Conservation (phyloP, 37 sponge, comb jelly and placozoan genomes). For the Diacarnus erythraeanus region DNA sequence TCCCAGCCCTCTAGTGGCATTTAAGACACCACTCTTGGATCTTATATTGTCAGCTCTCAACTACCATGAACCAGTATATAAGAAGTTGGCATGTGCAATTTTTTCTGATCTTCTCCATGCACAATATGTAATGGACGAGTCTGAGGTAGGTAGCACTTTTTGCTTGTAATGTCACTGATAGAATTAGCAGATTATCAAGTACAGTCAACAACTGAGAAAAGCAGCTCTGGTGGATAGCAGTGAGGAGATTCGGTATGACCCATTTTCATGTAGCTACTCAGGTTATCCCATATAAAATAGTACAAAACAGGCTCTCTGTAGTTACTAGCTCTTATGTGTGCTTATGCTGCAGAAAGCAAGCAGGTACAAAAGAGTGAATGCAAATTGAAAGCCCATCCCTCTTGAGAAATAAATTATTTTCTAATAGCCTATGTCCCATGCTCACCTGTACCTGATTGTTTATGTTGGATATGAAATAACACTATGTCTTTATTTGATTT, state of each 20-base stretch:
- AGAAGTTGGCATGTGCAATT: neutral
- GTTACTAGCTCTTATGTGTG: too few species aligned
- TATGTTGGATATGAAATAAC: too few species aligned
- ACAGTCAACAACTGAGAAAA: neutral
- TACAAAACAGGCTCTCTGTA: too few species aligned
- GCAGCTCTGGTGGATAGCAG: neutral
- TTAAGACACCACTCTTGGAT: constrained; percentile 14
- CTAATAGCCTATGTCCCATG: too few species aligned
- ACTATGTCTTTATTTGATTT: too few species aligned
- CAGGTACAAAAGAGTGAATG: too few species aligned
- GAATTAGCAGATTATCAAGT: neutral
- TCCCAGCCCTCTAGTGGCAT: constrained; percentile 36
- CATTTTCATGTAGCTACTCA: neutral
- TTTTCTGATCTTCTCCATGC: neutral
- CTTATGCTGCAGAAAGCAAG: too few species aligned
- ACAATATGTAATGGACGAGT: neutral
- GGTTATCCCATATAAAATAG: neutral
- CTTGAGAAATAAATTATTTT: too few species aligned
- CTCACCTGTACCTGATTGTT: too few species aligned
- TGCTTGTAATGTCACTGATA: too few species aligned
- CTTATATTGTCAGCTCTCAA: constrained; percentile 16
- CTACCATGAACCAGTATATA: neutral
- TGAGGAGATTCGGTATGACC: neutral
- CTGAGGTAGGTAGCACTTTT: constrained; percentile 1
- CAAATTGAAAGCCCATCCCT: too few species aligned